Base-by-base conservation (phyloP, 2,113 vertebrate species). In the Sinocyclocheilus maitianheensis region DNA sequence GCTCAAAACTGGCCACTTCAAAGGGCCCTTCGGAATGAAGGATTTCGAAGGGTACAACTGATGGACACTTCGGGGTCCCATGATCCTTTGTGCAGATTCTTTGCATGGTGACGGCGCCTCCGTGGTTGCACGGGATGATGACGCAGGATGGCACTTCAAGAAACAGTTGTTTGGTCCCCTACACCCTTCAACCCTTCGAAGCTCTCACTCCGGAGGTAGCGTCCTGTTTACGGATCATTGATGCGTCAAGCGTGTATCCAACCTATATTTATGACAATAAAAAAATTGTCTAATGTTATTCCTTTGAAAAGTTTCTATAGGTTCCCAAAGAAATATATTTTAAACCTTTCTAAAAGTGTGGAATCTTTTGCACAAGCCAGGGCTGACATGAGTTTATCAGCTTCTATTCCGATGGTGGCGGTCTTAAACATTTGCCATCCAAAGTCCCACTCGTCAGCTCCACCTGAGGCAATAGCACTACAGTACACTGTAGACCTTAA, bases 401-500 rank as follows among this genome's bases (percentile, higher is more conserved):
- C 96, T 89, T 99, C 98, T 0, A 93, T 95, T 0, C 96, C 95
- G 0, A 96, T 87, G 0, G 87, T 34, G 13, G 97, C 93, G 0
- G n/a, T 78, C 0, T 0, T 40, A 86, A 97, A 97, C 94, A 94
- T 93, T 0, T 3, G 0, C 97, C 97, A 98, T 83, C 91, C 91
- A 55, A 98, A 99, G 7, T 96, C 0, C 98, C 98, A 99, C 89
- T 95, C 95, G 0, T 8, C 48, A 79, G 89, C 87, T 0, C 91
- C 93, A 0, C 97, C 97, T 0, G 88, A 88, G 18, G 96, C 91
- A 0, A 99, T 92, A 0, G 96, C 96, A 0, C 93, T 96, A 95
- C 98, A 98, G 95, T 99, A 99, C 78, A 97, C 91, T 0, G 93
- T 63, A 0, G 95, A 94, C 24, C 97, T 96, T 90, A 99, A 91